phyloP scores from a whole-genome alignment of 2,113 vertebrate genomes.

The Xyliphius kryptos region DNA sequence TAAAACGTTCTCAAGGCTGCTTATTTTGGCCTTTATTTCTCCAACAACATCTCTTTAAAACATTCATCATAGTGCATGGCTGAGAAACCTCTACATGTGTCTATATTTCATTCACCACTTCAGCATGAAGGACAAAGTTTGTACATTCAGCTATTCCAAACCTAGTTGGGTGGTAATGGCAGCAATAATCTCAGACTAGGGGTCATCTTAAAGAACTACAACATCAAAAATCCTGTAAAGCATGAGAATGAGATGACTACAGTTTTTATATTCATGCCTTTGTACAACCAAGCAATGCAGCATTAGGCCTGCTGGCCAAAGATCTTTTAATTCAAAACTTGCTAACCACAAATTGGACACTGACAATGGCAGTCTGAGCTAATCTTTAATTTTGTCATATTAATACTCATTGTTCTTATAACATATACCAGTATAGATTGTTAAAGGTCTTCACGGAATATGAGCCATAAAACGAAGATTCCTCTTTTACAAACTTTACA shows the following conservation, averaged over 20 bases:
- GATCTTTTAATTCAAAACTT: background rate
- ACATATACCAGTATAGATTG: too few species aligned
- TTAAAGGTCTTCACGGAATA: too few species aligned
- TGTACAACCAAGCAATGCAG: constrained; percentile 10
- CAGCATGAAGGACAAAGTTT: background rate
- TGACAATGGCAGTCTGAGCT: too few species aligned
- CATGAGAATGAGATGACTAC: constrained; percentile 12
- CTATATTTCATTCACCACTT: constrained; percentile 6
- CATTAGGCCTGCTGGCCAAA: constrained; percentile 7
- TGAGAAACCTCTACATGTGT: background rate
- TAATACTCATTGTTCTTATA: too few species aligned
- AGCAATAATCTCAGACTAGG: background rate
- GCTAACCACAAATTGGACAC: too few species aligned
- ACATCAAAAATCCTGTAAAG: constrained; percentile 4
- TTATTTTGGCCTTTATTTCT: constrained; percentile 1
- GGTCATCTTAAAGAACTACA: constrained; percentile 5
- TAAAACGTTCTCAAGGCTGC: background rate
- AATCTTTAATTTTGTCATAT: too few species aligned
- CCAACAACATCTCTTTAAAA: background rate
- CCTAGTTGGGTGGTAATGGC: background rate
- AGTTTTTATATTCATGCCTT: constrained; percentile 3
- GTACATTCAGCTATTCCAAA: background rate
- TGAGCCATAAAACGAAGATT: too few species aligned
- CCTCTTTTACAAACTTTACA: too few species aligned
- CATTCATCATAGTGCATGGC: background rate